Conservation (phyloP, 2,888 invertebrate species). For the Euzophera pinguis region DNA sequence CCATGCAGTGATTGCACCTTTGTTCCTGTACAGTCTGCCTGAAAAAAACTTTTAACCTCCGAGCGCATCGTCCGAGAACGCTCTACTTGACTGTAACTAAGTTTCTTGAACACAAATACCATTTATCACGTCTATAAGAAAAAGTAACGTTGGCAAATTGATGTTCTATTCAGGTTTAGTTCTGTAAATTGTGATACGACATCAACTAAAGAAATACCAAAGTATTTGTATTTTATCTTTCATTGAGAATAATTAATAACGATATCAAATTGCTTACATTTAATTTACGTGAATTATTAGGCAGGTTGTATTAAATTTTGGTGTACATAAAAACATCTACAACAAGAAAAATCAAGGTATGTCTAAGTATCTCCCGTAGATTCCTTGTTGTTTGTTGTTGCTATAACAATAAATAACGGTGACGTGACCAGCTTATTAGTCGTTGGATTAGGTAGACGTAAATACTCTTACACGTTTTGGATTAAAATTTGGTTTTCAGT, state of each 20-base stretch:
- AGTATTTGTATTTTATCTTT: no score
- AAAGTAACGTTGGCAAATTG: constrained; percentile 27
- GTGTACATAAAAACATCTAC: no score
- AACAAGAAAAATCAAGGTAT: no score
- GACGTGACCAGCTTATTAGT: constrained; percentile 75
- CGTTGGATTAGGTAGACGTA: constrained; percentile 54
- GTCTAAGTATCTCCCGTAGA: constrained; percentile 46
- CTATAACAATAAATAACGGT: constrained; percentile 72
- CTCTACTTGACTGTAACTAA: constrained; percentile 19
- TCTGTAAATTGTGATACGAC: constrained; percentile 13
- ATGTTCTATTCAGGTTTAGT: constrained; percentile 22
- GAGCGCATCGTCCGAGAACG: constrained; percentile 12
- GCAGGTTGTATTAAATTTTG: no score
- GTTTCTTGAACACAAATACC: constrained; percentile 29
- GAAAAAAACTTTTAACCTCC: constrained; percentile 12
- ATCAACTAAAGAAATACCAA: neutral
- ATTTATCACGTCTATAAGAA: constrained; percentile 34
- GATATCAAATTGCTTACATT: no score
- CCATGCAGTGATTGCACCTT: constrained; percentile 46
- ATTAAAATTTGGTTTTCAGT: constrained; percentile 43
- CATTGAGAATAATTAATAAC: no score
- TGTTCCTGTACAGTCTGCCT: constrained; percentile 19
- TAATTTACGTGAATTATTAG: no score
- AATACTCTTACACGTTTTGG: constrained; percentile 36
- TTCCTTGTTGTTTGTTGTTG: constrained; percentile 61